Evolutionary conservation across 2,797 vertebrate genomes (phyloP).

Genomic region (Lacerta bilineata): DNA sequence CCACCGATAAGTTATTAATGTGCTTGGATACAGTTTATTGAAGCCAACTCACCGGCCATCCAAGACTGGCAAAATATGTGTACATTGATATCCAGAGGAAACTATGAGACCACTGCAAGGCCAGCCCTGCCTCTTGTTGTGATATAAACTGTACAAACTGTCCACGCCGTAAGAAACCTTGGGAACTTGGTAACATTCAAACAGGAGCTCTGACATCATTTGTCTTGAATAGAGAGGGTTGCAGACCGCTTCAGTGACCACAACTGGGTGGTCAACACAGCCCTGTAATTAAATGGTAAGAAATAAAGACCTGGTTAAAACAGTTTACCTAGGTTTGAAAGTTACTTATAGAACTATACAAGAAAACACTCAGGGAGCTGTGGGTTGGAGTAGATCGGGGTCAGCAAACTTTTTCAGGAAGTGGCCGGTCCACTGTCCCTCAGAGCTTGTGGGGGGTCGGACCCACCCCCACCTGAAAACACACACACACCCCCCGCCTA

Average conservation of each 20-base stretch:
- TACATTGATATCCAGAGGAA: constrained; percentile 95
- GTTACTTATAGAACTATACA: not conserved
- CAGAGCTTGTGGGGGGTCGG: too few species aligned
- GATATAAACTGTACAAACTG: constrained; percentile 91
- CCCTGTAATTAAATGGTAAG: constrained; percentile 78
- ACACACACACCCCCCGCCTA: too few species aligned
- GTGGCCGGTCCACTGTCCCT: too few species aligned
- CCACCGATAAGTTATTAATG: not conserved
- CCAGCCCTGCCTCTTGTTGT: constrained; percentile 79
- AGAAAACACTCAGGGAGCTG: not conserved
- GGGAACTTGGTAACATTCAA: constrained; percentile 93
- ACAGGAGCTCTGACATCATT: constrained; percentile 97
- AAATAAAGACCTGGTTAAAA: not conserved
- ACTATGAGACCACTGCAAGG: constrained; percentile 87
- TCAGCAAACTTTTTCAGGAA: too few species aligned
- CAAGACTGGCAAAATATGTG: constrained; percentile 93
- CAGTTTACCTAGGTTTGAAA: not conserved
- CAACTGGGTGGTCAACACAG: constrained; percentile 91
- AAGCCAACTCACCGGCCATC: constrained; percentile 87
- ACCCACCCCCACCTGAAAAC: too few species aligned
- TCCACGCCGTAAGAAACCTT: constrained; percentile 94
- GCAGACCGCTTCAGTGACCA: constrained; percentile 93
- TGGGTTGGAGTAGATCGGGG: too few species aligned
- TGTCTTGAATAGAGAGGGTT: constrained; percentile 95
- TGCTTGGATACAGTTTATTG: not conserved